Base-by-base conservation (phyloP, 2,888 invertebrate genomes). In the Eilema sororculum region DNA sequence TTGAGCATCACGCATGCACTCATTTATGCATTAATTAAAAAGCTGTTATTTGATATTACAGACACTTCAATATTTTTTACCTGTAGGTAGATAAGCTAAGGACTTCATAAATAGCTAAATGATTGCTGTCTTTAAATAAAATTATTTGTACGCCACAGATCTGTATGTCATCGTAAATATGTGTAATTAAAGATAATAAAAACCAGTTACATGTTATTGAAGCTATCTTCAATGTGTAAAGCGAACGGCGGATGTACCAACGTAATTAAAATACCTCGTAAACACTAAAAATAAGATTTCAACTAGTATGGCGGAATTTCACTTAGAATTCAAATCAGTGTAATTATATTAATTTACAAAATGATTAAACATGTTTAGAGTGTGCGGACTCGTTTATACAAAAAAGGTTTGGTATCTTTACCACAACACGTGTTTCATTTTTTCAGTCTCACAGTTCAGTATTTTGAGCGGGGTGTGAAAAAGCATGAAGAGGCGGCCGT, bases 301-400 rank as follows among this genome's bases (percentile, higher is more conserved):
- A 58, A 58, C 16, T 16, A 28, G 25, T 28, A 58, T 58, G 25
- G 58, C 25, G 28, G 58, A 25, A 28, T 58, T 58, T 58, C 16
- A 24, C 16, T 25, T 25, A 16, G 58, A 52, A 52, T 52, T 52
- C 9, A n/a, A n/a, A 52, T 52, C n/a, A 0, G 20, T 52, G 20
- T 52, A 52, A 52, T 52, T 52, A 52, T 52, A 9, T n/a, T n/a
- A n/a, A 46, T 52, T 52, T n/a, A 52, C n/a, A n/a, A n/a, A 52
- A 52, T 52, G 6, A 52, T 20, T 9, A 52, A 9, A 52, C n/a
- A 52, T n/a, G 52, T 52, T 52, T 52, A 52, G 20, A 20, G 2
- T 52, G 0, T 52, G 9, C 8, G 52, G 52, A 52, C 52, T n/a
- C 2, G 52, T 52, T n/a, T 52, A n/a, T 46, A 52, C 1, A 52